Evolutionary conservation across 35 echinoderm and acorn worm species (phyloP), one percentile per base, ranked within the genome.

Genomic region (Ophiothrix spiculata): DNA sequence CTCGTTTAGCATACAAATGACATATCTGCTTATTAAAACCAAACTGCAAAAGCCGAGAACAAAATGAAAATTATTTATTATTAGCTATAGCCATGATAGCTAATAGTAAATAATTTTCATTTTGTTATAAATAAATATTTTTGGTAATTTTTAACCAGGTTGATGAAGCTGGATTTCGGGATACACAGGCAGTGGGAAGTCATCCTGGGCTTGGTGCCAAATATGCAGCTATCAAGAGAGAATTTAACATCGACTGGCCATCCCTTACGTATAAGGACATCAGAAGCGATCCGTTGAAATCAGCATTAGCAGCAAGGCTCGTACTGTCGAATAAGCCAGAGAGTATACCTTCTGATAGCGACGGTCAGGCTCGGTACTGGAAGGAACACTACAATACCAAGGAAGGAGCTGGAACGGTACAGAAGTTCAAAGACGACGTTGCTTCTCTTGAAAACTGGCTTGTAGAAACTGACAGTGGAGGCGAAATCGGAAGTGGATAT

Each of bases 341-440:
- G 3, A 0, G 6, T 25, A 81, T 81, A 25, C 79, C 79, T 19
- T n/a, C 16, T 4, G 41, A 0, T 11, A n/a, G 39, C 39, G 16
- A 0, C 1, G 79, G 29, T 12, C 79, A 81, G 39, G 79, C 79
- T 6, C 8, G 29, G 36, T 81, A 81, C 38, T 81, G 79, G 79
- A 81, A 81, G 40, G 13, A 56, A 0, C 31, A 81, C 40, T 81
- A 81, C 79, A 81, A 81, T 32, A 81, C 38, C 1, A 23, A 13
- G 19, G 12, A 14, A 31, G 79, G 79, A 23, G 79, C 1, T 23
- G 41, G 79, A 14, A 42, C 11, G 39, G 79, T 13, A 2, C 15
- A 40, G 14, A 56, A 81, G 10, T 81, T 81, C 28, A 31, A 41
- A 21, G 45, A 54, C 8, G 45, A 54, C 21, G 45, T 54, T 54